These are phyloP conservation scores for Bombus terrestris DNA, from an alignment of 1,140 invertebrate species.

Conservation along the genomic window DNA sequence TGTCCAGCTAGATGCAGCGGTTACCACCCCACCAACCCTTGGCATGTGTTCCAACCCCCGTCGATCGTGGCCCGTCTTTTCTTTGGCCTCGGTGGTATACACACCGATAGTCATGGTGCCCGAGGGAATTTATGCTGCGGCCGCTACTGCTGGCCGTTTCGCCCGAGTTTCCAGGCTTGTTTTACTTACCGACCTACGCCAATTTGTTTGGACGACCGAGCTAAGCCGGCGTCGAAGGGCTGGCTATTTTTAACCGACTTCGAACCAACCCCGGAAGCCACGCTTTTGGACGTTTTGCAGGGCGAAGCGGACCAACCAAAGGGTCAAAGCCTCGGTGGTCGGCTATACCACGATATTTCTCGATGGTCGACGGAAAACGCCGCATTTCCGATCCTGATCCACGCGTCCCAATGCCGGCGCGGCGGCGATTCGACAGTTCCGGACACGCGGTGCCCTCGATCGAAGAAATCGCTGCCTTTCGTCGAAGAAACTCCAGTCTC, in stretches of 20 bases:
- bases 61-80: conserved; percentile 36
- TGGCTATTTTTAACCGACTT: conserved; percentile 52
- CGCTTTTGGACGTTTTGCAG: conserved; percentile 1
- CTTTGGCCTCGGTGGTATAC: conserved; percentile 1
- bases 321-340: background rate
- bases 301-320: no score
- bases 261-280: no score
- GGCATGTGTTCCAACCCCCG: background rate
- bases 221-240: conserved; percentile 36
- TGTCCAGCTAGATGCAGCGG: conserved; percentile 4
- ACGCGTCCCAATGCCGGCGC: background rate
- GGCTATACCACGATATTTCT: background rate
- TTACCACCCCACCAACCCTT: background rate
- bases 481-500: background rate
- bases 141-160: conserved; percentile 13
- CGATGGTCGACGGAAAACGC: background rate
- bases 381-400: background rate
- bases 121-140: conserved; percentile 67
- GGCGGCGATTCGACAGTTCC: conserved; percentile 8
- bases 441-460: background rate
- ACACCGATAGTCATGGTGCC: background rate
- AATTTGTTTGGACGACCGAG: conserved; percentile 68
- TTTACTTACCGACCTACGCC: conserved; percentile 69
- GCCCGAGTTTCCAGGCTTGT: conserved; percentile 67
- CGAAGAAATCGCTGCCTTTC: conserved; percentile 33